These are phyloP conservation scores for Anguilla megastoma DNA, from an alignment of 2,797 vertebrate species.

Conservation along the genomic window DNA sequence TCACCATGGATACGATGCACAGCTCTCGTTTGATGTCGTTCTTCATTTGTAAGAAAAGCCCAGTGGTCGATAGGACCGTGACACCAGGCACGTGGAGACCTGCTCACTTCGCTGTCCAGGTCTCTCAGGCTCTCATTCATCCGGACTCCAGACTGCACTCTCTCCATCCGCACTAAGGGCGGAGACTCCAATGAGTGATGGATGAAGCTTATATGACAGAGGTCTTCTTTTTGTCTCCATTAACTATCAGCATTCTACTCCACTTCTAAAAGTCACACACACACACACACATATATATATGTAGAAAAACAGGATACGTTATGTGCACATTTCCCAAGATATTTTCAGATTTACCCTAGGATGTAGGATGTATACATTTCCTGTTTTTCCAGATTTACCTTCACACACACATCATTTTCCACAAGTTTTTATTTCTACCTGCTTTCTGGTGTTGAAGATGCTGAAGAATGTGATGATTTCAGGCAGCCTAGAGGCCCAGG, in stretches of 20 bases:
- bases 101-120: not conserved
- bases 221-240: slow-evolving; percentile 55
- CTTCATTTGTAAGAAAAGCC: slow-evolving; percentile 18
- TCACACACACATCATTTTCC: too few relatives aligned
- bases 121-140: slow-evolving; percentile 24
- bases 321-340: not conserved
- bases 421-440: not conserved
- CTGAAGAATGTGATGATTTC: not conserved
- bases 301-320: not conserved
- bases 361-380: too few relatives aligned
- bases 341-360: too few relatives aligned
- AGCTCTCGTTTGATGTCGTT: slow-evolving; percentile 25
- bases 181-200: slow-evolving; percentile 53
- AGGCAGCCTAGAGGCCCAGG: not conserved
- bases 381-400: too few relatives aligned
- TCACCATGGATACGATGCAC: slow-evolving; percentile 7
- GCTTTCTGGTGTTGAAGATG: not conserved
- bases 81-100: not conserved
- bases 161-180: slow-evolving; percentile 42
- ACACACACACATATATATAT: too few relatives aligned
- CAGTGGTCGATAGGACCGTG: not conserved
- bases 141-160: slow-evolving; percentile 32
- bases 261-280: not conserved
- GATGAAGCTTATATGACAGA: slow-evolving; percentile 53
- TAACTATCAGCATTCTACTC: slow-evolving; percentile 52